Base-by-base conservation (phyloP, 2,113 vertebrate species). In the Pontoporia blainvillei region DNA sequence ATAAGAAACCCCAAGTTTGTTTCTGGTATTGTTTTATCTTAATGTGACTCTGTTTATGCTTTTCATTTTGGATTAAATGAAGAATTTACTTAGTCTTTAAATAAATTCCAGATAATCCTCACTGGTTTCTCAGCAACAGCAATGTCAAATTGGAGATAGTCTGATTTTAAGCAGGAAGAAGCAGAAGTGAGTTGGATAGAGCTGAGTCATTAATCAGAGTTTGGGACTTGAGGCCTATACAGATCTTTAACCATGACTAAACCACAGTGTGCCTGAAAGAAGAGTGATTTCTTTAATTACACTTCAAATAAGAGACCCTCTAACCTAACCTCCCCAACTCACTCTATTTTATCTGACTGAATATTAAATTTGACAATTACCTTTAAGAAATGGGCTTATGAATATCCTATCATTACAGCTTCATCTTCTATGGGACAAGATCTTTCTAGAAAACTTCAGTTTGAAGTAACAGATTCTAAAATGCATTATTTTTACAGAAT, bases 361-460 rank as follows among this genome's bases (percentile, higher is more conserved):
- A 69, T n/a, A 62, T 73, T 69, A 79, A 94, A 73, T 79, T 73
- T 94, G 29, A 8, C 67, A 76, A 92, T 61, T 46, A 5, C 18
- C n/a, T 57, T 97, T 73, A 90, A 81, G 81, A 96, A 88, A 93
- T 21, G 34, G 27, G 4, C 12, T 89, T 96, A 18, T 29, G 15
- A 62, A 59, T 52, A 54, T 18, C 34, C 27, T 59, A 86, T 54
- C 12, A 72, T 46, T 52, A 46, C 17, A 61, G 1, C 18, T 84
- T 93, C 49, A 73, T 62, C 25, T 75, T 73, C 52, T 90, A 13
- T 20, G 15, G 17, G 15, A 84, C 2, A 49, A 64, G 2, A 1
- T 90, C 25, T 21, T 95, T 78, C 44, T 46, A 69, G 57, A 52
- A 6, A 93, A 52, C 3, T 59, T 96, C 41, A 78, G 14, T 75